Evolutionary conservation across 2,113 vertebrate species (phyloP), one percentile per base, ranked within the genome.

Genomic region (Lagopus muta): DNA sequence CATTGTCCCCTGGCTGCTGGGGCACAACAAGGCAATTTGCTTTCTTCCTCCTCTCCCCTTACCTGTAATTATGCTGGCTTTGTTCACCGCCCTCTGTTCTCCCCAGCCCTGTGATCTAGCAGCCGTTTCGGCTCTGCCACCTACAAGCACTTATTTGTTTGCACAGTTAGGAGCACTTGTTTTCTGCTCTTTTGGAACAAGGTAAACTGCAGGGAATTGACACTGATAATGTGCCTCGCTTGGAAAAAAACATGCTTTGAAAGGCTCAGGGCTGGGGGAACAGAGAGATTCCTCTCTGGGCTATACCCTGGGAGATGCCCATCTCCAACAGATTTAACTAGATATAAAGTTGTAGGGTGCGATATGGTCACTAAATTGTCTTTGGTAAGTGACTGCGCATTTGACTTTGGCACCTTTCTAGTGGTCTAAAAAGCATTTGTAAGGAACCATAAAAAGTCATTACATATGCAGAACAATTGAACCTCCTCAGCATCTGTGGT

Each of bases 401-500:
- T 97, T 98, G 97, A 97, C 96, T 97, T 97, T 82, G 95, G 94
- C 96, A 97, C 96, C 95, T 97, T 97, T 97, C 96, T 96, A 95
- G 92, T 93, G 95, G 94, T 94, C 96, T 94, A 89, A 97, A 97
- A 95, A 96, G 89, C 8, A 0, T 96, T 95, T 94, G 94, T 92
- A 95, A 97, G 93, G 92, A 96, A 93, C 95, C 95, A 94, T 97
- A 97, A 98, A 98, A 97, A 95, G 97, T 95, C 96, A 96, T 96
- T 97, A 95, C 96, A 95, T 95, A 97, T 96, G 96, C 97, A 91
- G 94, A 90, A 96, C 96, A 97, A 96, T 96, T 76, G 92, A 84
- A 61, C 73, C 92, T 88, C 89, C 71, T 91, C 91, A 82, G 94
- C 96, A 96, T 98, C 97, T 97, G 96, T 96, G 92, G 95, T 94